Conservation (phyloP, 1,140 invertebrate species). For the Ephestia elutella region DNA sequence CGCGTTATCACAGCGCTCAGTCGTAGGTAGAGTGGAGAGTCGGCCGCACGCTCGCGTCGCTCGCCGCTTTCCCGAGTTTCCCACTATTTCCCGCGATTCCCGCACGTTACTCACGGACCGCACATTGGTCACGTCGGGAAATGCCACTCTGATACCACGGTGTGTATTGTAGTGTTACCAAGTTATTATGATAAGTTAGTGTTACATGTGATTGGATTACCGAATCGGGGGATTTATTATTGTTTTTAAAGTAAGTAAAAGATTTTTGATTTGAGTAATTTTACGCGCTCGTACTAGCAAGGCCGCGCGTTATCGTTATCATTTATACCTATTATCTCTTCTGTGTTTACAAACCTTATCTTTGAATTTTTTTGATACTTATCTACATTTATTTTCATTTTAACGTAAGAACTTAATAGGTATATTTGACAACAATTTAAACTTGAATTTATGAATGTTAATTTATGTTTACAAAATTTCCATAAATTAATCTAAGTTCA, state of each 20-base stretch:
- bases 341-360: conserved; percentile 29
- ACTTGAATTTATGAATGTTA: too few relatives aligned
- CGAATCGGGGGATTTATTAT: conserved; percentile 40
- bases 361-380: conserved; percentile 14
- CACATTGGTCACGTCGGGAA: conserved; percentile 15
- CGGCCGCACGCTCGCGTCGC: conserved; percentile 40
- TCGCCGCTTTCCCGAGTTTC: conserved; percentile 32
- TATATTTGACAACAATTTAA: too few relatives aligned
- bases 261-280: conserved; percentile 18
- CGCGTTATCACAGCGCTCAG: conserved; percentile 32
- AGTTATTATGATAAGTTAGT: conserved; percentile 45
- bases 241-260: conserved; percentile 53
- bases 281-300: conserved; percentile 17
- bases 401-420: too few relatives aligned
- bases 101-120: conserved; percentile 12
- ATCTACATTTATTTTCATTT: not conserved
- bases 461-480: not conserved
- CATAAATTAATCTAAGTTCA: not conserved
- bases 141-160: conserved; percentile 42
- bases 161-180: conserved; percentile 32
- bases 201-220: conserved; percentile 55
- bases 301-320: conserved; percentile 44
- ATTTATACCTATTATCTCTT: conserved; percentile 30
- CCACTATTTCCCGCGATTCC: conserved; percentile 18
- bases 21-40: conserved; percentile 36